A percentile compares a stretch with the other conserved stretches of the same genome.
These are phyloP conservation scores for Mamestra brassicae DNA, from an alignment of 2,888 invertebrate genomes.

Conservation along the genomic window DNA sequence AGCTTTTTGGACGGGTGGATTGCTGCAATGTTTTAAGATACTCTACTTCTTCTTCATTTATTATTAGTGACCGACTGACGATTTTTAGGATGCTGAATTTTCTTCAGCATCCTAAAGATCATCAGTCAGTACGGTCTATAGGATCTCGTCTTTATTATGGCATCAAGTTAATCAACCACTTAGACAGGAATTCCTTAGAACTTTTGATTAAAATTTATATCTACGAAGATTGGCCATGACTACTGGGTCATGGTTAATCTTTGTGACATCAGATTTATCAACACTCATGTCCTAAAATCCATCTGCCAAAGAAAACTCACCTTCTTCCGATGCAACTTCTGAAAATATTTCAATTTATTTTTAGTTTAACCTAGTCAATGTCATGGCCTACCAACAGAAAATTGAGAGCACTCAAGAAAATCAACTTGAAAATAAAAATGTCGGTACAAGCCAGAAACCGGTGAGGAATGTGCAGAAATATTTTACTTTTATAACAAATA, in stretches of 20 bases:
- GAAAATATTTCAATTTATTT: not conserved
- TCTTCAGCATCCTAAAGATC: not conserved
- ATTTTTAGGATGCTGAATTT: not conserved
- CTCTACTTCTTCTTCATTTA: slow-evolving; percentile 7
- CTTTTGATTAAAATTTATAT: slow-evolving; percentile 48
- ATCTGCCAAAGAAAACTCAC: not conserved
- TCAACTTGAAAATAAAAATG: slow-evolving; percentile 19
- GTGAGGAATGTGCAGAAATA: slow-evolving; percentile 7
- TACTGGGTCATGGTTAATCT: slow-evolving; percentile 49
- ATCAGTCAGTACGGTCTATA: not conserved
- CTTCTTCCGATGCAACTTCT: not conserved
- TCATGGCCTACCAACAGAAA: slow-evolving; percentile 8
- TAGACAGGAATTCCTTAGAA: slow-evolving; percentile 28
- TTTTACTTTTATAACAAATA: slow-evolving; percentile 32
- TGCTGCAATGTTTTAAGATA: slow-evolving; percentile 22
- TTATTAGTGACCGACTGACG: not conserved
- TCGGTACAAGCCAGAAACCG: slow-evolving; percentile 18
- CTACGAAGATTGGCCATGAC: slow-evolving; percentile 47
- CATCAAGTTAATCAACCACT: slow-evolving; percentile 25
- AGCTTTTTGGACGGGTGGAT: slow-evolving; percentile 13
- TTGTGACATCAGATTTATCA: slow-evolving; percentile 28
- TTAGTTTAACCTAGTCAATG: not conserved
- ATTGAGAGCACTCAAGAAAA: slow-evolving; percentile 19
- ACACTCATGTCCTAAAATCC: not conserved
- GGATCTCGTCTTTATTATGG: slow-evolving; percentile 1